These are phyloP conservation scores for Anhinga rufa DNA, from an alignment of 2,113 vertebrate genomes.

Conservation along the genomic window DNA sequence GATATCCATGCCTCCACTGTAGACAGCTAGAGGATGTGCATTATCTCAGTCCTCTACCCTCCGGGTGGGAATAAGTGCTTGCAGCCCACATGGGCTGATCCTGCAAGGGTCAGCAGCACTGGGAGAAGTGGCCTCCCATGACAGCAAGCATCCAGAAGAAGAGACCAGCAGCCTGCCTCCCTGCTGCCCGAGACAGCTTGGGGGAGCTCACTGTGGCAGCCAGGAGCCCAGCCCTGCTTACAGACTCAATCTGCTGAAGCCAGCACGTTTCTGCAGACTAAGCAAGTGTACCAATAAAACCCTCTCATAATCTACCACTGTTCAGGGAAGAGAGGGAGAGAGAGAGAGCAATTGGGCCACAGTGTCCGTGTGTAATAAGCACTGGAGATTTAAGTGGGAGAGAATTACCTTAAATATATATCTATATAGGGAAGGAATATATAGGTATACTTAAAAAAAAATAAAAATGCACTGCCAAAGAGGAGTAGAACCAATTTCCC, in stretches of 20 bases:
- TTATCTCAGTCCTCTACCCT: background rate
- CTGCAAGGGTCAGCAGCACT: background rate
- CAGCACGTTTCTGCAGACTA: constrained; percentile 53
- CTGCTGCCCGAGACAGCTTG: background rate
- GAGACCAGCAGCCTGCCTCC: background rate
- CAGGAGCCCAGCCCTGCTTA: background rate
- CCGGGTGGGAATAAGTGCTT: background rate
- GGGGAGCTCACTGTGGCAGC: background rate
- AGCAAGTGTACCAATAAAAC: constrained; percentile 67
- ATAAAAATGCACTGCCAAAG: background rate
- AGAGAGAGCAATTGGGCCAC: background rate
- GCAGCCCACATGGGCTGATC: background rate
- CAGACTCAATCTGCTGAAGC: constrained; percentile 48
- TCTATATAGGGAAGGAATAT: constrained; percentile 6
- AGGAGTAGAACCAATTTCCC: constrained; percentile 70
- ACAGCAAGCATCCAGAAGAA: background rate
- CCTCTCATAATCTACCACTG: constrained; percentile 49
- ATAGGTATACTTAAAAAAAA: background rate
- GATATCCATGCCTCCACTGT: background rate
- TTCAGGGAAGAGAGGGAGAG: background rate
- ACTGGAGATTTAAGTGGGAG: constrained; percentile 49
- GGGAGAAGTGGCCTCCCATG: accelerated
- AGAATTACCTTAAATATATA: constrained; percentile 60
- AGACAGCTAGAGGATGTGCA: background rate
- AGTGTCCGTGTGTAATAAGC: constrained; percentile 25